Percentiles rank a stretch among this genome's conserved stretches.
These are phyloP conservation scores for Acronicta leporina DNA, from an alignment of 2,888 invertebrate species.

Conservation along the genomic window DNA sequence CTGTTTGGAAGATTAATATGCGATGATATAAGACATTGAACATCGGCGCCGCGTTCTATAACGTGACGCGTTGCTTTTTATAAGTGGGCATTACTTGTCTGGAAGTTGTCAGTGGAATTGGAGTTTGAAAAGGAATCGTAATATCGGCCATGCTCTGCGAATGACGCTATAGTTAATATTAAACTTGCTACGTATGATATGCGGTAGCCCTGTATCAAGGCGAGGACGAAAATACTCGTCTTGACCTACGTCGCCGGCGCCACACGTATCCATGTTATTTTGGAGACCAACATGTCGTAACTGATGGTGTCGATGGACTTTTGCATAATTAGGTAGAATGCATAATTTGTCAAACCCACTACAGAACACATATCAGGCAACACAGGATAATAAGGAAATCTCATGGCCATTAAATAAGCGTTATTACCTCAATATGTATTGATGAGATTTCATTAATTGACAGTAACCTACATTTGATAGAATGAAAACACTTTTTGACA, in stretches of 20 bases:
- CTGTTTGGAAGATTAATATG: conserved; percentile 37
- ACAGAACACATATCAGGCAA: background rate
- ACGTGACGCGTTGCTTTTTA: conserved; percentile 48
- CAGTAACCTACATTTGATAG: background rate
- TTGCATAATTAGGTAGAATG: conserved; percentile 39
- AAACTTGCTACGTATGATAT: conserved; percentile 80
- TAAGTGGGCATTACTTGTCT: conserved; percentile 53
- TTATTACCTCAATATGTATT: too few relatives aligned
- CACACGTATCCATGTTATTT: conserved; percentile 74
- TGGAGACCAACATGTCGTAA: conserved; percentile 69
- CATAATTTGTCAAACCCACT: background rate
- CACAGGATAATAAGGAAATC: background rate
- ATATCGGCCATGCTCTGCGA: conserved; percentile 60
- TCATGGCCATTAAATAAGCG: too few relatives aligned
- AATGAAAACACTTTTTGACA: conserved; percentile 21
- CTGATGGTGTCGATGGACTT: conserved; percentile 71
- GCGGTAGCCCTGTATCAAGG: conserved; percentile 88
- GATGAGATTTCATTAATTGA: background rate
- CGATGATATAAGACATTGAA: conserved; percentile 42
- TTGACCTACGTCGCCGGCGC: conserved; percentile 84
- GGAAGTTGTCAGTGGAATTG: conserved; percentile 57
- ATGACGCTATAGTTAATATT: conserved; percentile 86
- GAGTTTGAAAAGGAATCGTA: conserved; percentile 49
- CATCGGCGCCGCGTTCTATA: conserved; percentile 30
- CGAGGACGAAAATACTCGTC: conserved; percentile 85